Evolutionary conservation across 2,797 vertebrate species (phyloP), one percentile per base, ranked within the genome.

Genomic region (Catamblyrhynchus diadema): DNA sequence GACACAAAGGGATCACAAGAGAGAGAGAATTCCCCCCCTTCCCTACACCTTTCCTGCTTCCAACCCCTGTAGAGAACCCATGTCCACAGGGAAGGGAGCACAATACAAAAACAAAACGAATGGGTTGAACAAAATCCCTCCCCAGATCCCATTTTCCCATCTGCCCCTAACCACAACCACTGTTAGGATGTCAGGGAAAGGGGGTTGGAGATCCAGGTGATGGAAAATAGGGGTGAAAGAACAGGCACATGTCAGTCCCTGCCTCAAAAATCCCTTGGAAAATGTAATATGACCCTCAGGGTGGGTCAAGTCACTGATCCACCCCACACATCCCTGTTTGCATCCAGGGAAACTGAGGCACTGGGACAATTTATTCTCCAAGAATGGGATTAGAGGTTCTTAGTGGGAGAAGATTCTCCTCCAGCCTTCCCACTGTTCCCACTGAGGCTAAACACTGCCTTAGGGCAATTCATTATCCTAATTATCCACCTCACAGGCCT

Each of bases 301-400:
- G 16, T 32, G 33, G 30, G 5, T 19, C 24, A 28, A 15, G 3
- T 2, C 37, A 47, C 24, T 1, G 0, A 51, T 27, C 57, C n/a
- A 18, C 64, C 27, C 62, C 14, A 6, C 2, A 5, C 4, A n/a
- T 4, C 3, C 8, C 37, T 12, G 1, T 39, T 64, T 60, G 4
- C 32, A 42, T 4, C 17, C 39, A 35, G 78, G 86, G 83, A 96
- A 96, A 93, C 70, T 70, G 88, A 92, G 90, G 90, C 90, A 86
- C 35, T 1, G 33, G 47, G 64, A 25, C 11, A 4, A 1, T 30
- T 33, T 33, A 3, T 64, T 25, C 39, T n/a, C 25, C 54, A 33
- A 37, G 20, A 61, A 18, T 2, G 3, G 5, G 8, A 2, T 23
- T 37, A 16, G 39, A 70, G 7, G 2, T 27, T 23, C 42, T 57